Base-by-base conservation (phyloP, 2,888 invertebrate genomes). In the Caenorhabditis sp. region DNA sequence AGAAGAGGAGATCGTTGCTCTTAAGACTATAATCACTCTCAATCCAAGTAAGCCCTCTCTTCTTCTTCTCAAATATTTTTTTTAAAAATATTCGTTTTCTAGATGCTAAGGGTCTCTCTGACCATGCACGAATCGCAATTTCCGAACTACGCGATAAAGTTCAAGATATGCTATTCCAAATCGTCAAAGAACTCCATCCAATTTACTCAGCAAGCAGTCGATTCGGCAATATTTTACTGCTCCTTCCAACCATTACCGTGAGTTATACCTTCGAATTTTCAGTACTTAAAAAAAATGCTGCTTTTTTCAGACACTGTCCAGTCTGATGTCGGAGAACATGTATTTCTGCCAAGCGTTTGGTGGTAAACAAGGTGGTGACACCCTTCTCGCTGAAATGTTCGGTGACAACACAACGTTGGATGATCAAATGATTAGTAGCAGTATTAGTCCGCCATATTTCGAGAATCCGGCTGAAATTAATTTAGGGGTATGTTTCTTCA, bases 131-230 rank as follows among this genome's bases (percentile, higher is more conserved):
- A 69, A 72, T 77, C 21, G 81, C 77, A 36, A 84, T 87, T 49
- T 72, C 77, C n/a, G 84, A 84, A 26, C 64, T 87, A 26, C 68
- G 86, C n/a, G 85, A 87, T 70, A 82, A 81, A 56, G 80, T 86
- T 21, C 87, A 87, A 65, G 87, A 87, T 61, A 83, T 86, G 83
- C 78, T 87, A n/a, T 87, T 85, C 83, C 86, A 87, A 59, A 81
- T 87, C n/a, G 84, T 87, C 53, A 84, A 85, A 53, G 87, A 87
- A 63, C 67, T 85, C 4, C 82, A 86, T 70, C 85, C 84, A 8
- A 71, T 76, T 27, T 78, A 80, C 63, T 84, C 83, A 17, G 83
- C 87, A 8, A 84, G 85, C 53, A 80, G 82, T 49, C 80, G 87
- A 25, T 87, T 87, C 61, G 87, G 87, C 23, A 87, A 87, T 60